Conservation (phyloP, 2,888 invertebrate genomes). For the Heteromurus nitidus region DNA sequence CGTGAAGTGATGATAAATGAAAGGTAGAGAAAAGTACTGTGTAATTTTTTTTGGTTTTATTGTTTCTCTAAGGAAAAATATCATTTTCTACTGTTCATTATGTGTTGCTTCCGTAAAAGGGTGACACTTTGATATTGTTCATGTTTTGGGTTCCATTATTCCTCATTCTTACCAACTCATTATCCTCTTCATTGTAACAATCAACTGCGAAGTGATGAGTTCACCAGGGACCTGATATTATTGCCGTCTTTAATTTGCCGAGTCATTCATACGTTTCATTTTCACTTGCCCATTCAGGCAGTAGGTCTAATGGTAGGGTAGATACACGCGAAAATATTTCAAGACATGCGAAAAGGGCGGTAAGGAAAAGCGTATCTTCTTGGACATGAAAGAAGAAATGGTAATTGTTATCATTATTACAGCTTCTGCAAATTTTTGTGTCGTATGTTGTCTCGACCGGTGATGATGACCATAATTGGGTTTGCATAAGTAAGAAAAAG, state of each 20-base stretch:
- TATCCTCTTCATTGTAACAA: slow-evolving; percentile 2
- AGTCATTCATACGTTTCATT: slow-evolving; percentile 8
- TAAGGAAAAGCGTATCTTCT: not conserved
- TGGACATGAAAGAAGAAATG: not conserved
- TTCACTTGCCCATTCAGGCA: not conserved
- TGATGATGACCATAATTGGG: slow-evolving; percentile 17
- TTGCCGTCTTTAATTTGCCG: not conserved
- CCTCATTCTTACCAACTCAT: not conserved
- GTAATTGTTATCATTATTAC: slow-evolving; percentile 20
- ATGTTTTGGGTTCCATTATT: slow-evolving; percentile 8
- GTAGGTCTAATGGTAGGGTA: slow-evolving; percentile 7
- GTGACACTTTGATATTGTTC: slow-evolving; percentile 34
- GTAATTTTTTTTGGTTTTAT: slow-evolving; percentile 12
- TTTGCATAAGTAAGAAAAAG: not conserved
- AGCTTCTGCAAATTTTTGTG: not conserved
- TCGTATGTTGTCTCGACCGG: not conserved
- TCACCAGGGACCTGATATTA: not conserved
- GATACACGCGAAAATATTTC: not conserved
- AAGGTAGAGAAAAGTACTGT: not conserved
- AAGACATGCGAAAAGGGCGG: not conserved
- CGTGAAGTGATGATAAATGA: not conserved
- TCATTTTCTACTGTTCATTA: slow-evolving; percentile 18
- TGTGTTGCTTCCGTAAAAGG: slow-evolving; percentile 39
- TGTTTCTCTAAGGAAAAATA: not conserved
- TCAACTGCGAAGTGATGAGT: not conserved